These are phyloP conservation scores for Bellardia pandia DNA, from an alignment of 2,888 invertebrate species.

Conservation along the genomic window DNA sequence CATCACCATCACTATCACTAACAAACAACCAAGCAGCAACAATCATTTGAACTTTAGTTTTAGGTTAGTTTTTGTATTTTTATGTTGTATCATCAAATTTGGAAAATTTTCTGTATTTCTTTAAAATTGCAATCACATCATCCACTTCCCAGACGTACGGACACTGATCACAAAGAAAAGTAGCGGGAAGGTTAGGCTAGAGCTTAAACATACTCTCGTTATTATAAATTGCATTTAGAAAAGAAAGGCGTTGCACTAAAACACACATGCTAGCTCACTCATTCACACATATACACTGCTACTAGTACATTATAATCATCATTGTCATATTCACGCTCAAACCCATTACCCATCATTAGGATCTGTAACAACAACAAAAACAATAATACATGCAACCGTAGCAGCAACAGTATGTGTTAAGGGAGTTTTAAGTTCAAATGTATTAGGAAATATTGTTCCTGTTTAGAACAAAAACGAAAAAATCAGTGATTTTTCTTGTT, in stretches of 20 bases:
- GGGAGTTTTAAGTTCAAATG: slow-evolving; percentile 51
- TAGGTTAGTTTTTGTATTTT: background rate
- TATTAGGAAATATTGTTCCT: slow-evolving; percentile 34
- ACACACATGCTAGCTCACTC: background rate
- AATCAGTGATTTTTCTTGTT: slow-evolving; percentile 34
- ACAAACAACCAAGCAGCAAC: slow-evolving; percentile 1
- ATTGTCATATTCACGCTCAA: background rate
- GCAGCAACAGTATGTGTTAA: background rate
- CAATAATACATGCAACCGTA: background rate
- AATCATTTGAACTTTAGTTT: slow-evolving; percentile 8
- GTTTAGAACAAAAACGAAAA: background rate
- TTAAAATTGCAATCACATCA: slow-evolving; percentile 15
- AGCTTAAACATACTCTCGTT: slow-evolving; percentile 40
- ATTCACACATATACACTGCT: background rate
- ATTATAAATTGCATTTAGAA: slow-evolving; percentile 61
- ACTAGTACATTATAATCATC: background rate
- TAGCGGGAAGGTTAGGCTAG: background rate
- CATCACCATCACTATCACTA: slow-evolving; percentile 16
- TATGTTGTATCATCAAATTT: slow-evolving; percentile 33
- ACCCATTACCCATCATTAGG: slow-evolving; percentile 27
- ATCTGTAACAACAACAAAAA: slow-evolving; percentile 17
- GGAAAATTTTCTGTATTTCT: slow-evolving; percentile 12
- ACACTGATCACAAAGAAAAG: background rate
- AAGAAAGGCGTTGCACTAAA: slow-evolving; percentile 56
- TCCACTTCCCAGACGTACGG: background rate